These are phyloP conservation scores for Alentia gelatinosa DNA, from an alignment of 2,888 invertebrate species.

Conservation along the genomic window DNA sequence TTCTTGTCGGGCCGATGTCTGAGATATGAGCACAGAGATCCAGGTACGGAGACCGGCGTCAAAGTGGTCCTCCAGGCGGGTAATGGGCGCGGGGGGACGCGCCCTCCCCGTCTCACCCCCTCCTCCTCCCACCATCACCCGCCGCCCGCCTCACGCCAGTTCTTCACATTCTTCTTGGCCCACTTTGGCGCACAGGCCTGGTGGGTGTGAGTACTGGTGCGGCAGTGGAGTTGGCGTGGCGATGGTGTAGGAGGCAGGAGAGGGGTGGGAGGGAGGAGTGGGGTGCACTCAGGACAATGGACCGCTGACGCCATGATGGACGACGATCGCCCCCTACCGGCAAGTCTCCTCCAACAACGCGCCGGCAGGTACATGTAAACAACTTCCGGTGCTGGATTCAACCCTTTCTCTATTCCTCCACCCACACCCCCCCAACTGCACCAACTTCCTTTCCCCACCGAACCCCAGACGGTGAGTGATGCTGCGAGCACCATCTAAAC, in stretches of 20 bases:
- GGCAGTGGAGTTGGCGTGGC: background rate
- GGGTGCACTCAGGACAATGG: background rate
- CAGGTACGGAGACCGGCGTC: background rate
- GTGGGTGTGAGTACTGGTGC: background rate
- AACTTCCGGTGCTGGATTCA: background rate
- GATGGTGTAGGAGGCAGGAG: background rate
- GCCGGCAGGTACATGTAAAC: conserved; percentile 9
- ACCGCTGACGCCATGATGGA: background rate
- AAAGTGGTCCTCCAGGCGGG: background rate
- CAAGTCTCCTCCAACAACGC: background rate
- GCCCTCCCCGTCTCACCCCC: background rate
- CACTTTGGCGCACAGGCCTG: background rate
- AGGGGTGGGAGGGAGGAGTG: background rate
- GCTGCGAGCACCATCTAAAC: no score
- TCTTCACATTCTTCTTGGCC: background rate
- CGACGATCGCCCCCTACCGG: background rate
- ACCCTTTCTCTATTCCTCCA: background rate
- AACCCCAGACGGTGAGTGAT: no score
- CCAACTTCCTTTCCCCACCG: background rate
- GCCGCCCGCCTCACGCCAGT: background rate
- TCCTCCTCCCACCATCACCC: background rate
- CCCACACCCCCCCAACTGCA: background rate
- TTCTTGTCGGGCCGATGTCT: conserved; percentile 4
- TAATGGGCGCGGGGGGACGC: background rate
- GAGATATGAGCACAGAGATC: conserved; percentile 6